Base-by-base conservation (phyloP, 2,888 invertebrate genomes). In the Criorhina ranunculi region DNA sequence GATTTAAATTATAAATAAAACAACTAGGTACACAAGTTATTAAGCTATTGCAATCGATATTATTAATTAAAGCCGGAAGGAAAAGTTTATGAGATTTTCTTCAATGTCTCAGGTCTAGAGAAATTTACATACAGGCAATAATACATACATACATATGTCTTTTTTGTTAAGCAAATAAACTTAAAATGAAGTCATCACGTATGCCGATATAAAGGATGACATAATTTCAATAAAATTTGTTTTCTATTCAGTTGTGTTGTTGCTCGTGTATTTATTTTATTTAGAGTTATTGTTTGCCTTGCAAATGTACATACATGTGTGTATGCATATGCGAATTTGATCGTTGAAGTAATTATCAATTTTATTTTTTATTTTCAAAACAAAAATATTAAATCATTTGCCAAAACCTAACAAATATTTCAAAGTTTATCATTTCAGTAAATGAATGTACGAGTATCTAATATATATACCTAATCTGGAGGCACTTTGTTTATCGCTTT, bases 191-290 rank as follows among this genome's bases (percentile, higher is more conserved):
- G 73, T 83, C 83, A 83, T 69, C 73, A 51, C 37, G 29, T 59
- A 51, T 67, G 59, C 59, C 57, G 33, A 59, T 64, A 42, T 31
- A 64, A 33, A 5, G 44, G 51, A 81, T 83, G 83, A 83, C 83
- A 78, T 75, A 73, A 83, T 69, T 79, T 73, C 37, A 69, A 83
- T 73, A 55, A 67, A 60, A 78, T 83, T 73, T 60, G 40, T 78
- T 78, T 51, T 62, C 37, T 57, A 17, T 72, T 53, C 46, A 3
- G 72, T 62, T 40, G 9, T 62, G 40, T 57, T 64, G 5, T 15
- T 66, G 40, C 55, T 51, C 12, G 29, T 70, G 19, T 42, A 29
- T 44, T 37, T n/a, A 51, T 6, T 35, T 57, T 44, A 35, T 55
- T 72, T 42, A 15, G 33, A 51, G 24, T 33, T 42, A 55, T 15